Base-by-base conservation (phyloP, 2,113 vertebrate species). In the Mesocricetus auratus region DNA sequence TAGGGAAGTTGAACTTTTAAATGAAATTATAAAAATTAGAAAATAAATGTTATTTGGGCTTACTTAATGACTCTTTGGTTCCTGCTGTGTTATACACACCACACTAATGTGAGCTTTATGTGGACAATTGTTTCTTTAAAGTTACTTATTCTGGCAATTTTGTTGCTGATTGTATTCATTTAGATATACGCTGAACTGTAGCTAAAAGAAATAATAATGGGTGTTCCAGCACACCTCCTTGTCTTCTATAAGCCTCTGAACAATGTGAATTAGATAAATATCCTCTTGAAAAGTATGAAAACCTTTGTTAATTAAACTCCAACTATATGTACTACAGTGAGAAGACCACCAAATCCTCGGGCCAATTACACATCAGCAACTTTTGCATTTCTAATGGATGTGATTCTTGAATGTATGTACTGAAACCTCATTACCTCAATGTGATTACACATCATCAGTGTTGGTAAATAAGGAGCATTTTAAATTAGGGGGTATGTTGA, bases 71-170 rank as follows among this genome's bases (percentile, higher is more conserved):
- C 29, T 81, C 31, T 58, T 91, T 86, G 22, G 42, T 66, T 86
- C 56, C 85, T 95, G 62, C 42, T 92, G n/a, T 82, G 39, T 90
- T 95, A 45, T 83, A 58, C 58, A 39, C 85, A 86, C 75, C 75
- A 74, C 45, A 62, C 56, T 88, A 75, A 56, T 64, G n/a, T 64
- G 7, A 82, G 50, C n/a, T 33, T 11, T 10, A 29, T 45, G 60
- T 47, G 17, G 19, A 13, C 19, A 62, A 45, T 66, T 86, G 22
- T 45, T 81, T 90, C 16, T n/a, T 92, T n/a, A 88, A 96, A 90
- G 87, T 42, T 74, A 86, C 36, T 9, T 71, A 39, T 69, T 93
- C 6, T 31, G 22, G 22, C 0, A 75, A 50, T 58, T 50, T 90
- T 89, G 24, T 58, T 5, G 7, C 42, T 89, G 7, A 11, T 42